Conservation (phyloP, 2,797 vertebrate genomes). For the Tragelaphus eurycerus region DNA sequence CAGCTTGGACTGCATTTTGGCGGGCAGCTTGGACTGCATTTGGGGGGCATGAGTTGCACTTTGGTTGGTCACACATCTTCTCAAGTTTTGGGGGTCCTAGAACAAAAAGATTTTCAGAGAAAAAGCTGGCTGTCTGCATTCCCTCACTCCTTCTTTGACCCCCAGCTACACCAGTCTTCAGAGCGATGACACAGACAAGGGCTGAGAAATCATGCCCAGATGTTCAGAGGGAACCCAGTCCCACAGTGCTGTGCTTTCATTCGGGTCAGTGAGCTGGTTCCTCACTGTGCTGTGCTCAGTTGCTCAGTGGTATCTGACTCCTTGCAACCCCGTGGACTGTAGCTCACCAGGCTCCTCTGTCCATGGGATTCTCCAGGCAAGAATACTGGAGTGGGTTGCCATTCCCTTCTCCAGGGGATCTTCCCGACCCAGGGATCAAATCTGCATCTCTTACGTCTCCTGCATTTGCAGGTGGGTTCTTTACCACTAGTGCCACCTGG, state of each 20-base stretch:
- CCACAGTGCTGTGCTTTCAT: background rate
- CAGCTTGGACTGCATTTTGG: background rate
- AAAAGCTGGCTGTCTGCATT: background rate
- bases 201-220: background rate
- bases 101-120: background rate
- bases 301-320: background rate
- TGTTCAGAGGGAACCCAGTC: background rate
- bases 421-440: background rate
- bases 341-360: background rate
- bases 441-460: background rate
- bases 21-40: background rate
- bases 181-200: background rate
- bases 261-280: background rate
- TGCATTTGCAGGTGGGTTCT: background rate
- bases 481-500: background rate
- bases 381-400: background rate
- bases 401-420: background rate
- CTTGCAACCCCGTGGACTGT: background rate
- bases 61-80: slow-evolving; percentile 65
- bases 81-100: slow-evolving; percentile 9
- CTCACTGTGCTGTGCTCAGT: background rate
- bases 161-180: background rate
- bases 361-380: background rate
- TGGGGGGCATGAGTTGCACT: background rate
- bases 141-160: background rate